Evolutionary conservation across 2,888 invertebrate genomes (phyloP).

Genomic region (Mellilla xanthometata): DNA sequence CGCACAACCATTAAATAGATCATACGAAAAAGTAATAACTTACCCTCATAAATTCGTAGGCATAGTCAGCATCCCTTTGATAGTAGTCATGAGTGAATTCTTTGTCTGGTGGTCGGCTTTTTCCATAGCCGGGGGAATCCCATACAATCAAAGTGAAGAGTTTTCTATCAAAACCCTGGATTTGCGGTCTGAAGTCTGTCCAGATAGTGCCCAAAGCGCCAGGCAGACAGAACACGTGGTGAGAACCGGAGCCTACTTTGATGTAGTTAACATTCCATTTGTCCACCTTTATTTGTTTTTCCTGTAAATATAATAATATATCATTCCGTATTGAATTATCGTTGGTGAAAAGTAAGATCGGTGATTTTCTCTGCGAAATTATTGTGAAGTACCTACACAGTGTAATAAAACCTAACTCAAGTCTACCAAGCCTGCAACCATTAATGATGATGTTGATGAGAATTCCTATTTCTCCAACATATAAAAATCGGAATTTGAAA

Average conservation of each 20-base stretch:
- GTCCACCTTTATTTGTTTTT: slow-evolving; percentile 80
- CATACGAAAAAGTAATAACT: not conserved
- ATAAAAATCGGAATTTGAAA: too few species aligned
- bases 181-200: slow-evolving; percentile 91
- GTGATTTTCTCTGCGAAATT: too few species aligned
- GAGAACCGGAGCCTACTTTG: slow-evolving; percentile 82
- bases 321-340: too few species aligned
- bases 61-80: slow-evolving; percentile 88
- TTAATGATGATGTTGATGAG: too few species aligned
- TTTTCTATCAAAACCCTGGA: slow-evolving; percentile 84
- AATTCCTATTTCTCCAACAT: too few species aligned
- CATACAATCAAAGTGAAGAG: slow-evolving; percentile 87
- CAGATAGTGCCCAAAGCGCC: slow-evolving; percentile 91
- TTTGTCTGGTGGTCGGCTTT: slow-evolving; percentile 89
- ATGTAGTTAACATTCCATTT: slow-evolving; percentile 80
- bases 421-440: too few species aligned
- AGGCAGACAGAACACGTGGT: slow-evolving; percentile 87
- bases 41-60: slow-evolving; percentile 87
- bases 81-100: slow-evolving; percentile 88
- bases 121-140: slow-evolving; percentile 95
- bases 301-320: too few species aligned
- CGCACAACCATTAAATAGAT: too few species aligned
- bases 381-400: too few species aligned
- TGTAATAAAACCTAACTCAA: too few species aligned
- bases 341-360: too few species aligned